phyloP scores from a whole-genome alignment of 2,888 invertebrate species.

The Calliphora vomitoria region DNA sequence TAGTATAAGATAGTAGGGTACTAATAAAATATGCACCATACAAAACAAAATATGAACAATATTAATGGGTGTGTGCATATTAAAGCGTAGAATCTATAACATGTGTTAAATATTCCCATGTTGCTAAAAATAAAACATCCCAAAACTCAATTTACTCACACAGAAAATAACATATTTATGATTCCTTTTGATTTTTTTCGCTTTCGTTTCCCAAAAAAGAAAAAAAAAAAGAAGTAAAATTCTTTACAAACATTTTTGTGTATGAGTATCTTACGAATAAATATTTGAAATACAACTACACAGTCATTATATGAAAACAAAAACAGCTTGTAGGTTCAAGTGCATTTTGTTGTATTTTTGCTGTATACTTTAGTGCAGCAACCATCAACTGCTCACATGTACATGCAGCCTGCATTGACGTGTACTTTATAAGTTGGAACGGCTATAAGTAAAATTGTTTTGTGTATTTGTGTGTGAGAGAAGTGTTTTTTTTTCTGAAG shows the following conservation, averaged over 20 bases:
- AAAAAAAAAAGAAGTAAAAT: constrained; percentile 28
- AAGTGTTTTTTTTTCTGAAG: neutral
- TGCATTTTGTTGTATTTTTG: constrained; percentile 60
- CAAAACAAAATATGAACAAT: constrained; percentile 48
- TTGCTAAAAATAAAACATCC: constrained; percentile 75
- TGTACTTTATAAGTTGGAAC: too few relatives aligned
- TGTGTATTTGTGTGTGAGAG: neutral
- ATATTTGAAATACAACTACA: constrained; percentile 48
- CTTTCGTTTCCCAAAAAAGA: constrained; percentile 27
- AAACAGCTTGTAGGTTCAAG: constrained; percentile 72
- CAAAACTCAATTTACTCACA: constrained; percentile 54
- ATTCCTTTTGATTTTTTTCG: neutral
- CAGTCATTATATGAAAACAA: constrained; percentile 47
- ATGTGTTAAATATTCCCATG: constrained; percentile 76
- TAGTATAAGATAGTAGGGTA: constrained; percentile 16
- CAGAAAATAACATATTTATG: constrained; percentile 63
- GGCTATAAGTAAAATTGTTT: neutral
- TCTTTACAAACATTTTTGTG: constrained; percentile 41
- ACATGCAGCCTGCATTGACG: neutral
- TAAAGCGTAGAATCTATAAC: constrained; percentile 61
- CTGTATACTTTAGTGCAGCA: constrained; percentile 16
- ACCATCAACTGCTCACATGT: constrained; percentile 1
- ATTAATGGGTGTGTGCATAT: constrained; percentile 49
- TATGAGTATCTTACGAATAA: constrained; percentile 33
- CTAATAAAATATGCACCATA: constrained; percentile 34